Conservation (phyloP, 2,797 vertebrate genomes). For the Enteromius thamalakanensis region DNA sequence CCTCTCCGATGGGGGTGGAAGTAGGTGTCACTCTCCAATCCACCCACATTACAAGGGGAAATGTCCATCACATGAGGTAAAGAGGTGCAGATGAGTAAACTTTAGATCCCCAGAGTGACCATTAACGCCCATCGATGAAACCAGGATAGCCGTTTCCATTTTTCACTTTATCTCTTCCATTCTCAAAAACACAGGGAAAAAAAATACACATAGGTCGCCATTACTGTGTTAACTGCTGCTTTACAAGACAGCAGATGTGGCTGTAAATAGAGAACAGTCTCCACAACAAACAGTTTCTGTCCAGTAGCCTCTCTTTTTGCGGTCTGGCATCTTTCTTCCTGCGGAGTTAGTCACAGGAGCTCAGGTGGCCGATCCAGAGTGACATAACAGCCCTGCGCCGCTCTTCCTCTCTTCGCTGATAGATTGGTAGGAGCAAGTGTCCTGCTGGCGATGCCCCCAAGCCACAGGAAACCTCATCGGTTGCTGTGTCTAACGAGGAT, state of each 20-base stretch:
- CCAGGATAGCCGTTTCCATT: constrained; percentile 76
- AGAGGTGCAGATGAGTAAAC: constrained; percentile 37
- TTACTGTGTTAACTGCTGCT: not conserved
- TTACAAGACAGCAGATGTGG: constrained; percentile 4
- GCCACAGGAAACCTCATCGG: constrained; percentile 76
- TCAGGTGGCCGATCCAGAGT: constrained; percentile 48
- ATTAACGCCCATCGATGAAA: constrained; percentile 61
- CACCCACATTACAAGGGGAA: constrained; percentile 68
- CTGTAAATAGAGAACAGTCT: not conserved
- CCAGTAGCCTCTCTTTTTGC: constrained; percentile 36
- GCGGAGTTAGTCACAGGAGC: constrained; percentile 41
- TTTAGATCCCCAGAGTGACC: constrained; percentile 35
- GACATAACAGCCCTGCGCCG: constrained; percentile 49
- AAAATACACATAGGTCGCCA: not conserved
- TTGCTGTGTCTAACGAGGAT: constrained; percentile 78
- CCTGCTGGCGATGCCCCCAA: constrained; percentile 58
- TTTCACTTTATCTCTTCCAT: constrained; percentile 71
- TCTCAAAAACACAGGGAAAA: constrained; percentile 53
- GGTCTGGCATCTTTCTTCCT: constrained; percentile 48
- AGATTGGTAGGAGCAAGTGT: constrained; percentile 65
- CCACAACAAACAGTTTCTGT: not conserved
- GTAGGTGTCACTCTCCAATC: constrained; percentile 76
- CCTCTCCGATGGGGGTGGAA: constrained; percentile 78
- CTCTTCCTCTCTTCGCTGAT: constrained; percentile 63
- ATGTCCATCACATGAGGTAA: constrained; percentile 68